phyloP scores from a whole-genome alignment of 2,113 vertebrate species.

The Gambusia holbrooki region DNA sequence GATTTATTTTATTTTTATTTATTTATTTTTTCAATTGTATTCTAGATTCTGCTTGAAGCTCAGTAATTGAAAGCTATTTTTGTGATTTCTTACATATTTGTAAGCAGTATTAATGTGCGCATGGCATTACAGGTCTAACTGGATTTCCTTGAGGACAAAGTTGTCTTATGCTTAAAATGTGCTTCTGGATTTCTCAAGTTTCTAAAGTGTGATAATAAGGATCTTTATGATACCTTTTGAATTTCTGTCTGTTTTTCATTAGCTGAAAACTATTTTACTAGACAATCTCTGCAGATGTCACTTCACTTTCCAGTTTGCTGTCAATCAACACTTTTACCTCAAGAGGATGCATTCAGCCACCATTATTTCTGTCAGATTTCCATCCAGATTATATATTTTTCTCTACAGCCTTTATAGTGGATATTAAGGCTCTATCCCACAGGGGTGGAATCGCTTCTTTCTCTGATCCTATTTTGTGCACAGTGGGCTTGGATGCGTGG shows the following conservation, averaged over 20 bases:
- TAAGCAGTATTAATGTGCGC: neutral
- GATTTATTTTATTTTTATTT: neutral
- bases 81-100: slow-evolving; percentile 26
- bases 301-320: neutral
- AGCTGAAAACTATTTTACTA: neutral
- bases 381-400: slow-evolving; percentile 44
- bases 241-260: slow-evolving; percentile 4
- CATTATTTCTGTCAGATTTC: slow-evolving; percentile 30
- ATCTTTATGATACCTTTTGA: neutral
- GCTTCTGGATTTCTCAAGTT: neutral
- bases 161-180: neutral
- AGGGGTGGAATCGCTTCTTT: slow-evolving; percentile 56
- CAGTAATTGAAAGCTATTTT: slow-evolving; percentile 22
- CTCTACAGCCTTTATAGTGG: slow-evolving; percentile 43
- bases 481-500: slow-evolving; percentile 52
- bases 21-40: neutral
- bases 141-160: neutral
- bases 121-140: neutral
- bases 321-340: neutral
- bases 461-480: slow-evolving; percentile 69
- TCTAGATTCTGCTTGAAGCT: slow-evolving; percentile 37
- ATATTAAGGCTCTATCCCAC: slow-evolving; percentile 53
- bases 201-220: neutral
- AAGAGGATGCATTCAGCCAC: slow-evolving; percentile 20
- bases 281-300: slow-evolving; percentile 5